phyloP scores from a whole-genome alignment of 2,797 vertebrate genomes.

The Tympanoctomys barrerae region DNA sequence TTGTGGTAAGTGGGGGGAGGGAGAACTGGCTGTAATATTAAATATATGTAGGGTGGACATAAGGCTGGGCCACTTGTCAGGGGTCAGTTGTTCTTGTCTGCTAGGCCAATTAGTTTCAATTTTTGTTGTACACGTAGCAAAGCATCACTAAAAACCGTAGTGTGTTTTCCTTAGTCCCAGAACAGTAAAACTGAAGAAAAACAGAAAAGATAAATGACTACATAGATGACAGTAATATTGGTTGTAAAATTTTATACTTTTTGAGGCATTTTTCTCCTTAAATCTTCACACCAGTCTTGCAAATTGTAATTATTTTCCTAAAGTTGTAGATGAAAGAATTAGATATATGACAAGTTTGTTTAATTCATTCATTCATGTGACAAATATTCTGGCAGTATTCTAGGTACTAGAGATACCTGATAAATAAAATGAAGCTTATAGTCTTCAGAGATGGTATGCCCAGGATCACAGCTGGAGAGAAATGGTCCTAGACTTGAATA shows the following conservation, averaged over 20 bases:
- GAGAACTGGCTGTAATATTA: neutral
- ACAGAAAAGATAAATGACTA: neutral
- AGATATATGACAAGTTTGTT: neutral
- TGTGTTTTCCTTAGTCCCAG: neutral
- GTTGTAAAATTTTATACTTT: slow-evolving; percentile 8
- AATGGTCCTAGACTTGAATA: neutral
- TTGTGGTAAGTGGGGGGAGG: neutral
- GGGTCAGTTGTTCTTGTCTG: neutral
- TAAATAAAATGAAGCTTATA: slow-evolving; percentile 1
- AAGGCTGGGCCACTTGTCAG: neutral
- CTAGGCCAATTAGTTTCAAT: neutral
- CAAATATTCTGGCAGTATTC: neutral
- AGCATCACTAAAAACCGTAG: neutral
- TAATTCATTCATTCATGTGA: neutral
- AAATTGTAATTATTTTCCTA: slow-evolving; percentile 8
- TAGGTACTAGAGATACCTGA: neutral
- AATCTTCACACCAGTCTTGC: neutral
- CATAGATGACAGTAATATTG: slow-evolving; percentile 14
- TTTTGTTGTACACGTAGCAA: slow-evolving; percentile 3
- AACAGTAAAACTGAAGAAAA: slow-evolving; percentile 54
- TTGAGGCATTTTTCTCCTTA: slow-evolving; percentile 29
- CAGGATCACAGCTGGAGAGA: neutral
- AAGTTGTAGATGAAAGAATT: slow-evolving; percentile 30
- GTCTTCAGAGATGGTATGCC: neutral
- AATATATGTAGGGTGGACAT: neutral